phyloP scores from a whole-genome alignment of 2,113 vertebrate genomes.

The Poicephalus meyeri region DNA sequence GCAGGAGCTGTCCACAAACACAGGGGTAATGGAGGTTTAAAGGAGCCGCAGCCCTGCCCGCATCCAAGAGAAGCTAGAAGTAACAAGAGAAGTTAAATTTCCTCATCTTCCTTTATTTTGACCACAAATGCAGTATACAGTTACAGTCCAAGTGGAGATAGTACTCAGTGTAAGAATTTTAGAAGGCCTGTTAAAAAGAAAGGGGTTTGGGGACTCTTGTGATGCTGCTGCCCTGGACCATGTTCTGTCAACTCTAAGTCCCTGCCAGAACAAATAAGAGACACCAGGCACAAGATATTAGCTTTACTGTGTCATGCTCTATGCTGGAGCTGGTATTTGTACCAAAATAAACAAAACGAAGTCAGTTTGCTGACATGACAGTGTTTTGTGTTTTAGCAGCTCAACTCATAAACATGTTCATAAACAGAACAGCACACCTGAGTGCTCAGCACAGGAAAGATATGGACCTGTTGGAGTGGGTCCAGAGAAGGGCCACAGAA shows the following conservation, averaged over 20 bases:
- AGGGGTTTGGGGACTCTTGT: not conserved
- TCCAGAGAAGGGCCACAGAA: not conserved
- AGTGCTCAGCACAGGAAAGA: not conserved
- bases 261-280: not conserved
- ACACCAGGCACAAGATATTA: not conserved
- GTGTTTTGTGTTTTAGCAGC: not conserved
- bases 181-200: not conserved
- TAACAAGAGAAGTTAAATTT: not conserved
- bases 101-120: not conserved
- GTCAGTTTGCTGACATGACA: not conserved
- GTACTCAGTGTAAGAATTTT: not conserved
- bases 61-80: not conserved
- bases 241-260: not conserved
- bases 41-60: not conserved
- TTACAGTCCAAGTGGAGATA: not conserved
- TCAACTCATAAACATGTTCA: not conserved
- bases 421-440: not conserved
- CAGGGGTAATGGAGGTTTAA: not conserved
- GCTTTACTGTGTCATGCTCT: not conserved
- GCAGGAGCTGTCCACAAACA: not conserved
- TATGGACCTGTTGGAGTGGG: rapidly evolving
- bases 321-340: not conserved
- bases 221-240: not conserved
- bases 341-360: not conserved
- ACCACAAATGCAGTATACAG: not conserved